Evolutionary conservation across 2,888 invertebrate species (phyloP), one percentile per base, ranked within the genome.

Genomic region (Timema cristinae): DNA sequence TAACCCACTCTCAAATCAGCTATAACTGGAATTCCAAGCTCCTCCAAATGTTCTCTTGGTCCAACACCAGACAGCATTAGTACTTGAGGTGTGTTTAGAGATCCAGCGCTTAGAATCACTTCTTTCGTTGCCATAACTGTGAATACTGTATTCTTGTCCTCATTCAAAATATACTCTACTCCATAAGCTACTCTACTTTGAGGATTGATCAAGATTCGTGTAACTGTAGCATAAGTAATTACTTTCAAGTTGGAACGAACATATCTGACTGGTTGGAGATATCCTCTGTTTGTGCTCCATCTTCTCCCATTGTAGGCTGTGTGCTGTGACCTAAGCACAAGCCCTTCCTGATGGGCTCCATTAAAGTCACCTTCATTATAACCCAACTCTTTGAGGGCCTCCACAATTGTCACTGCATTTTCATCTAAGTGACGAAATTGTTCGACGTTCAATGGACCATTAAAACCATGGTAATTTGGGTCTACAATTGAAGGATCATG

Each of bases 51-150:
- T 7, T 63, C 63, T n/a, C 63, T 16, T n/a, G 63, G 63, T 9
- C 63, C 63, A 13, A 63, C 48, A 6, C 63, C 63, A 7, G 63
- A 63, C 7, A 16, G 63, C 63, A 63, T 32, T 32, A 63, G 63
- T 9, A 63, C n/a, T 6, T 47, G 63, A 7, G 63, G 63, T 16
- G 63, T 47, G 47, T 63, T 63, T 5, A 63, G 11, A 11, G 63
- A 32, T 32, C 63, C 63, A 13, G 63, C 63, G 16, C 63, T 63
- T 10, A 63, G 6, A 13, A 63, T 63, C 47, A 32, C 32, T 48
- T 63, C 63, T 48, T 63, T 63, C 63, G 9, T 8, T 10, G 48
- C 63, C 48, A 32, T 32, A 63, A 9, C 63, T n/a, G 6, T 63
- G 7, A 63, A 48, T 48, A 63, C 63, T 47, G 9, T 32, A n/a